Base-by-base conservation (phyloP, 2,888 invertebrate genomes). In the Drosophila stalkeri region DNA sequence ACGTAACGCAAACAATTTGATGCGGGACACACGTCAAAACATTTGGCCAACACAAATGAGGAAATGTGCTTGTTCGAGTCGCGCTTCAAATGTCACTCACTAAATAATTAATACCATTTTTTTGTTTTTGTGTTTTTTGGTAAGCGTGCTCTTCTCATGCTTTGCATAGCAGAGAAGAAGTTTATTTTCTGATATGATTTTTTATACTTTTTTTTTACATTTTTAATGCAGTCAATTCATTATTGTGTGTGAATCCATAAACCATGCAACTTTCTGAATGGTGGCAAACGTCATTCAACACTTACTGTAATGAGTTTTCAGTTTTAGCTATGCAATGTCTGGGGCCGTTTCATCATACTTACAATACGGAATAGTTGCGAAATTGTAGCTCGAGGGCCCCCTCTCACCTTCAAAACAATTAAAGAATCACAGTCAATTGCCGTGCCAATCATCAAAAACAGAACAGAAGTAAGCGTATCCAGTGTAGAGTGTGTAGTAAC, bases 401-500 rank as follows among this genome's bases (percentile, higher is more conserved):
- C 37, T 39, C 37, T 16, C 37, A 7, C 16, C 14, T 39, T 39
- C 37, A 16, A 1, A 14, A 14, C 14, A 14, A 37, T 6, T 16
- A 2, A 9, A 9, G 8, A 8, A 33, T 9, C 33, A 9, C 33
- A 9, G 9, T 33, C 33, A 9, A 33, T 9, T 9, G 9, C 33
- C 33, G 33, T 9, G 9, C 9, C 9, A 33, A 33, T 1, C 23
- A 47, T 23, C n/a, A 60, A 14, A 3, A 39, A 18, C 37, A 18
- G 7, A 51, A 49, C 31, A 11, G 27, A 27, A 39, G 6, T 20
- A 12, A 31, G n/a, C 27, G 11, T 18, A 12, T n/a, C 16, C 31
- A n/a, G 9, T 33, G 39, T 35, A 5, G 3, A 41, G 14, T 49
- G 49, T 43, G 4, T n/a, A 39, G 64, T 57, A 64, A 64, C 59